Base-by-base conservation (phyloP, 2,888 invertebrate species). In the Muschampia staudingeri region DNA sequence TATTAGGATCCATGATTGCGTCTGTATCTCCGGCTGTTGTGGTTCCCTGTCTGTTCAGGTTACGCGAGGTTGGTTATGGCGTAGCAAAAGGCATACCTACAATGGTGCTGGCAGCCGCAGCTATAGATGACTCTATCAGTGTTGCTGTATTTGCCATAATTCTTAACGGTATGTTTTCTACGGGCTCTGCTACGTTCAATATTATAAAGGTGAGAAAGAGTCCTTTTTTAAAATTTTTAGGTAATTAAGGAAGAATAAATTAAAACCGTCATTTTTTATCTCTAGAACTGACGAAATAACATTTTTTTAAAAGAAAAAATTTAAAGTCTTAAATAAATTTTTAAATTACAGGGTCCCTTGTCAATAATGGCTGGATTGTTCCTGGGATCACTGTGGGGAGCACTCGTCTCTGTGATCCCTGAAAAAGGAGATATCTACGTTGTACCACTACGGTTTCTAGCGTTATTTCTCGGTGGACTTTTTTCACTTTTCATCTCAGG, bases 11-110 rank as follows among this genome's bases (percentile, higher is more conserved):
- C 82, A 98, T 98, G 90, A 97, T 98, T 86, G 98, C 98, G 0
- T 99, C 99, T 1, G 99, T 99, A 0, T 98, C 99, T 0, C 99
- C 99, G 7, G 99, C 99, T 9, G 99, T 99, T 5, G 98, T 99
- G 11, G 99, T 99, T 0, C 99, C 99, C 0, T 98, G 98, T 88
- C 97, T 99, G 86, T 98, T 99, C 89, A 97, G 98, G 83, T 95
- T 99, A 14, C 97, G 98, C 65, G 97, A 97, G 83, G 97, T 97
- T 88, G 97, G 97, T 0, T 98, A 98, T 90, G 99, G 99, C 0
- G 98, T 98, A 0, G 97, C 98, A 48, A 98, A 99, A 96, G 99
- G 99, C 16, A 98, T 99, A 67, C 99, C 99, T 0, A 99, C 99
- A 0, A 97, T 99, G 75, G 98, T 99, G 11, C 98, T 99, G 34